A percentile compares a stretch with the other conserved stretches of the same genome.
phyloP scores from a whole-genome alignment of 1,140 invertebrate genomes.

The Cyclargus thomasi region DNA sequence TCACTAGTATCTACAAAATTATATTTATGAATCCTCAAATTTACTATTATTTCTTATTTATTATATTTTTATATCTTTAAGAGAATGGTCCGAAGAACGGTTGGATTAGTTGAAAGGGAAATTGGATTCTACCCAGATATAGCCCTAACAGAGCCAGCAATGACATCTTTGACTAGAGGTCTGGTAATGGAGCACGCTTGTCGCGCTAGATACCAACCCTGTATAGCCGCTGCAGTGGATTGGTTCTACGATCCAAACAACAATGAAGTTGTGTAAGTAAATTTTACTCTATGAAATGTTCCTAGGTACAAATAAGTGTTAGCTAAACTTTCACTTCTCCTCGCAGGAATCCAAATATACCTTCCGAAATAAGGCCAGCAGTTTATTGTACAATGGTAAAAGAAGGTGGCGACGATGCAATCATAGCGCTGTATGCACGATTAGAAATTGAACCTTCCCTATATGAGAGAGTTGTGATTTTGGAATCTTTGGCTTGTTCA shows the following conservation, averaged over 20 bases:
- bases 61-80: slow-evolving; percentile 21
- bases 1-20: not conserved
- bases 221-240: slow-evolving; percentile 57
- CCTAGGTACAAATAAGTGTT: too few species aligned
- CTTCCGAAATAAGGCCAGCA: slow-evolving; percentile 72
- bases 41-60: not conserved
- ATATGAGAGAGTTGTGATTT: slow-evolving; percentile 75
- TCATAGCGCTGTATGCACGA: slow-evolving; percentile 60
- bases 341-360: slow-evolving; percentile 61
- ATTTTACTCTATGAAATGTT: too few species aligned
- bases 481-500: slow-evolving; percentile 77
- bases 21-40: too few species aligned
- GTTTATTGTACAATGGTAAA: slow-evolving; percentile 77
- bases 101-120: slow-evolving; percentile 42
- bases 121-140: slow-evolving; percentile 45
- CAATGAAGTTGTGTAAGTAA: slow-evolving; percentile 43
- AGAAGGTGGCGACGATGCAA: slow-evolving; percentile 60
- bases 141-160: slow-evolving; percentile 37
- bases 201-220: slow-evolving; percentile 45
- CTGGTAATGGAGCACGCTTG: slow-evolving; percentile 65
- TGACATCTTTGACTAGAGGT: slow-evolving; percentile 48
- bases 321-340: not conserved
- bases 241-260: slow-evolving; percentile 54
- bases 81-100: slow-evolving; percentile 51
- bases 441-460: slow-evolving; percentile 59